These are phyloP conservation scores for Staurois parvus DNA, from an alignment of 2,797 vertebrate species.

Conservation along the genomic window DNA sequence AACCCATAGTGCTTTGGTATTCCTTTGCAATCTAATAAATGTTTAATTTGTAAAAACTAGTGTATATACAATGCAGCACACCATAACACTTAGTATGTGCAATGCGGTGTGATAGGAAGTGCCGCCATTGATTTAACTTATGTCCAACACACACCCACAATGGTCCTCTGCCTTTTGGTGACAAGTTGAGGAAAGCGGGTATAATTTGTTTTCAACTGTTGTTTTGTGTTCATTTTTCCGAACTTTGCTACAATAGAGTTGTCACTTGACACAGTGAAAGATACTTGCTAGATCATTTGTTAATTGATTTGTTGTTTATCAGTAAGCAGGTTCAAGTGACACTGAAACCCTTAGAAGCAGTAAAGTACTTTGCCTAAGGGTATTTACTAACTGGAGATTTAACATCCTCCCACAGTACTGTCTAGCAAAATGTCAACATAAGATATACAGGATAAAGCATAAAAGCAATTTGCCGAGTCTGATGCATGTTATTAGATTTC, in stretches of 20 bases:
- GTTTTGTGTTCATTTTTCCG: background rate
- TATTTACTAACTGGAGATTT: background rate
- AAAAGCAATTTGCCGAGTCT: background rate
- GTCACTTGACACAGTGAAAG: constrained; percentile 8
- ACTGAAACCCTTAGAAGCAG: constrained; percentile 31
- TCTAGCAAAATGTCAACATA: too few species aligned
- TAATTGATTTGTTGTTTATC: constrained; percentile 47
- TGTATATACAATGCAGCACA: too few species aligned
- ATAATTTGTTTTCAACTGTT: background rate
- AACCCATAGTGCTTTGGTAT: too few species aligned
- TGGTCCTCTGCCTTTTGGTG: background rate
- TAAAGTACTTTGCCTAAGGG: constrained; percentile 23
- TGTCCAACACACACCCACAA: background rate
- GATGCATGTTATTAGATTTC: background rate
- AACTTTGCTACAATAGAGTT: background rate
- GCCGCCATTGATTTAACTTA: background rate
- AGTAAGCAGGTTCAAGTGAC: constrained; percentile 31
- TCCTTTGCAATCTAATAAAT: too few species aligned
- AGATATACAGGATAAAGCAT: background rate
- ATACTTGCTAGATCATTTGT: constrained; percentile 16
- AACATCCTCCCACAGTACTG: constrained; percentile 5
- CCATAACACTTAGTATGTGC: too few species aligned
- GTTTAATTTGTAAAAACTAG: too few species aligned
- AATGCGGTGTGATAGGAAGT: background rate
- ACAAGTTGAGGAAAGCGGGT: background rate